Base-by-base conservation (phyloP, 2,113 vertebrate species). In the Orcinus orca region DNA sequence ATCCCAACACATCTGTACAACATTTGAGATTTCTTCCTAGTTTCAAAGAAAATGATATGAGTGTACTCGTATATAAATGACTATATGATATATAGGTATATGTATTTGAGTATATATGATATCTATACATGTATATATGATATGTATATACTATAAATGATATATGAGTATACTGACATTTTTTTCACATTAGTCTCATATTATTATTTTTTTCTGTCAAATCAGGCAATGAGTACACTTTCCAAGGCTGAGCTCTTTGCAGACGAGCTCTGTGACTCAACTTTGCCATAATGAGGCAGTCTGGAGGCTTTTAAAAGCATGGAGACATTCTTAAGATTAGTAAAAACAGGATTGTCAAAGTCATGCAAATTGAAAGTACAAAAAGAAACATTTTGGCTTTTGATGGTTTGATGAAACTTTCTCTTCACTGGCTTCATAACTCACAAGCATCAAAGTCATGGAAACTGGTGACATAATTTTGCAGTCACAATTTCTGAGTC, bases 381-480 rank as follows among this genome's bases (percentile, higher is more conserved):
- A 77, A 90, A 76, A 53, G 53, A 94, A 55, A 36, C 29, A 55
- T 41, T 85, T 74, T 62, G 55, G 55, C 74, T 65, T 80, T 92
- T 73, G 84, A 89, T 86, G 83, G 41, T 85, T 85, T n/a, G 83
- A 44, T 55, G 88, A 87, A 73, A 70, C 88, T 79, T 83, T 79
- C 58, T 82, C 13, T 87, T 97, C 85, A 76, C 33, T 58, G 74
- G 63, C 31, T 96, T 88, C 33, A 15, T 76, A 68, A 94, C 74
- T 71, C 84, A 80, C 50, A 60, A 92, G 89, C 85, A 82, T 92
- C 68, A 79, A 92, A 83, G 88, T 83, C 41, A 93, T 88, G 88
- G 79, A 95, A 82, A 93, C 11, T 41, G 62, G 67, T 53, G 79
- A 86, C 47, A 36, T 74, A 65, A 84, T 79, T 92, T 83, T 95